phyloP scores from a whole-genome alignment of 1,140 invertebrate genomes.

The Lepidurus couesii region DNA sequence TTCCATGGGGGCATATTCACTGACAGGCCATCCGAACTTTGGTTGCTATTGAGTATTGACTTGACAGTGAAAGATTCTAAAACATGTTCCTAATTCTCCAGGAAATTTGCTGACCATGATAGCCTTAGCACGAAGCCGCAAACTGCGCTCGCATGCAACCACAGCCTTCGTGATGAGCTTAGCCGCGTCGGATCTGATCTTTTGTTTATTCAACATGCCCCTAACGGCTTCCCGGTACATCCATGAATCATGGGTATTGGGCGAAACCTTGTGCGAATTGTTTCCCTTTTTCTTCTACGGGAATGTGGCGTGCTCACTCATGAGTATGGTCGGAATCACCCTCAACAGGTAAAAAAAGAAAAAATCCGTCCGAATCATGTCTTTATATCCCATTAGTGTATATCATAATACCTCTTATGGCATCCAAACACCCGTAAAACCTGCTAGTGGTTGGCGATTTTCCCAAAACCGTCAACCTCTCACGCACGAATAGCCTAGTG shows the following conservation, averaged over 20 bases:
- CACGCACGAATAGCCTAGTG: neutral
- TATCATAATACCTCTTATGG: neutral
- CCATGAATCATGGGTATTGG: conserved; percentile 73
- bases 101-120: conserved; percentile 74
- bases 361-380: neutral
- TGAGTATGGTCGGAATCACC: conserved; percentile 85
- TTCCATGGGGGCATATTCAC: neutral
- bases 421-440: neutral
- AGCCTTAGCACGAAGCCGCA: conserved; percentile 65
- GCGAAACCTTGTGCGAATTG: conserved; percentile 67
- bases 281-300: conserved; percentile 86
- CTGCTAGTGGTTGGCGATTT: neutral
- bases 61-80: neutral
- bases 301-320: conserved; percentile 75
- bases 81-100: conserved; percentile 45
- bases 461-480: neutral
- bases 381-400: neutral
- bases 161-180: conserved; percentile 81
- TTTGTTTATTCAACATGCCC: conserved; percentile 75
- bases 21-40: neutral
- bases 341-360: conserved; percentile 64
- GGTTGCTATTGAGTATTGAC: too few relatives aligned
- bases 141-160: conserved; percentile 71
- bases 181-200: conserved; percentile 76
- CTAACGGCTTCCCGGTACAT: conserved; percentile 74